Base-by-base conservation (phyloP, 2,113 vertebrate genomes). In the Pantherophis guttatus region DNA sequence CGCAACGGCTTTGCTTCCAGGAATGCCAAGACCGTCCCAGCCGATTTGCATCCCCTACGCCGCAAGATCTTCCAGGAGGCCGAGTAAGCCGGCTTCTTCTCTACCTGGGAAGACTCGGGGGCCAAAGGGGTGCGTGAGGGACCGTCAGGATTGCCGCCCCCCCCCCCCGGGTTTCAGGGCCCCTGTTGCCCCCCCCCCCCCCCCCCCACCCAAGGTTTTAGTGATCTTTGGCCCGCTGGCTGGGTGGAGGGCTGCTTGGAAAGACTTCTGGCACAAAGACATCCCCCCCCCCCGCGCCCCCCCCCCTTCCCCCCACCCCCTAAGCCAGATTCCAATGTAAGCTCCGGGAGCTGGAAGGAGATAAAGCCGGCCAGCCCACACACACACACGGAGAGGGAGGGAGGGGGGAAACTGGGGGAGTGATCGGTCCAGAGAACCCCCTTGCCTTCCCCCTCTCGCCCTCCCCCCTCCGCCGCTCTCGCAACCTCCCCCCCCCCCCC, bases 241-340 rank as follows among this genome's bases (percentile, higher is more conserved):
- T 53, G 4, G 50, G 21, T 3, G 19, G 48, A 44, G 29, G 57
- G 26, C 75, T 21, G 54, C 39, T 62, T 53, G 53, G 24, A 11
- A 17, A 26, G 29, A 33, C 26, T 23, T 88, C 29, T 9, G n/a
- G 87, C 21, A 23, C 29, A 17, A 48, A 50, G 48, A 21, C 23
- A 26, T 2, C 23, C 5, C 11, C 0, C 29, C 5, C n/a, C 6
- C 59, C 2, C 8, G 5, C 57, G 21, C 58, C 23, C 3, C 8
- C 58, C 26, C 58, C 23, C 58, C 58, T 58, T 26, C 8, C 85
- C 3, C 9, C 9, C 15, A 2, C 50, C 29, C 52, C 12, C 88
- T 15, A 5, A 17, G 8, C 86, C 21, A 55, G 86, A 92, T 92
- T 92, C 91, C 91, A 44, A 39, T n/a, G 58, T 92, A 88, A 92